phyloP scores from a whole-genome alignment of 1,140 invertebrate species.

The Pogonognathellus flavescens region DNA sequence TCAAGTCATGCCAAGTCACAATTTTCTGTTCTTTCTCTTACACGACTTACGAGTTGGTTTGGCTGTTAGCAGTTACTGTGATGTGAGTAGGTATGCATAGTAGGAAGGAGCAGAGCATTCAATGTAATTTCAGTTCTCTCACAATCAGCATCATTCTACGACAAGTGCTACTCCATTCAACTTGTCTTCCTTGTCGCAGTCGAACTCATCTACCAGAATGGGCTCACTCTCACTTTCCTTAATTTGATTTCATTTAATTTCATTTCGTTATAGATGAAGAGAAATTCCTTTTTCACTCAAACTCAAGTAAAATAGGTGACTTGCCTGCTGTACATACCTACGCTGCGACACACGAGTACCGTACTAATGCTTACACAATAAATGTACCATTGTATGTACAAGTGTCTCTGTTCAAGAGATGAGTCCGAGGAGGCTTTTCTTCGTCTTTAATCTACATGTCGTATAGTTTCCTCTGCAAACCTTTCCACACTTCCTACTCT shows the following conservation, averaged over 20 bases:
- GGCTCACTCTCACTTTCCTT: slow-evolving; percentile 29
- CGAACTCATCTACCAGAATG: slow-evolving; percentile 5
- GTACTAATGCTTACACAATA: too few species aligned
- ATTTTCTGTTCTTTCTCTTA: slow-evolving; percentile 1
- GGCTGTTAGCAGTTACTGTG: slow-evolving; percentile 2
- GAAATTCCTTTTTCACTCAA: slow-evolving; percentile 1
- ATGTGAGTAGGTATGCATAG: slow-evolving; percentile 16
- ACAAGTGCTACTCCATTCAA: slow-evolving; percentile 27
- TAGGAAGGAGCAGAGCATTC: background rate
- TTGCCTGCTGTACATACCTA: too few species aligned
- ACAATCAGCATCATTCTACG: slow-evolving; percentile 26
- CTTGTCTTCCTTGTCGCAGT: slow-evolving; percentile 10
- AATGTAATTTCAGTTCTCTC: slow-evolving; percentile 19
- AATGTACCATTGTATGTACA: background rate
- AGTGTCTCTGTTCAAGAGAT: background rate
- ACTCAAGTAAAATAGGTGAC: background rate
- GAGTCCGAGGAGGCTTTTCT: background rate
- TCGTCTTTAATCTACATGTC: slow-evolving; percentile 12
- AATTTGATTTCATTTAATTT: slow-evolving; percentile 40
- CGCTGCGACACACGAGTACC: too few species aligned
- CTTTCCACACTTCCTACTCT: background rate
- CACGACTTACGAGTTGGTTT: slow-evolving; percentile 16
- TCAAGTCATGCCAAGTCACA: slow-evolving; percentile 35
- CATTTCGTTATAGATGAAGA: slow-evolving; percentile 30
- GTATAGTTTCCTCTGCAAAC: background rate